phyloP scores from a whole-genome alignment of 2,113 vertebrate species.

The Aldabrachelys gigantea region DNA sequence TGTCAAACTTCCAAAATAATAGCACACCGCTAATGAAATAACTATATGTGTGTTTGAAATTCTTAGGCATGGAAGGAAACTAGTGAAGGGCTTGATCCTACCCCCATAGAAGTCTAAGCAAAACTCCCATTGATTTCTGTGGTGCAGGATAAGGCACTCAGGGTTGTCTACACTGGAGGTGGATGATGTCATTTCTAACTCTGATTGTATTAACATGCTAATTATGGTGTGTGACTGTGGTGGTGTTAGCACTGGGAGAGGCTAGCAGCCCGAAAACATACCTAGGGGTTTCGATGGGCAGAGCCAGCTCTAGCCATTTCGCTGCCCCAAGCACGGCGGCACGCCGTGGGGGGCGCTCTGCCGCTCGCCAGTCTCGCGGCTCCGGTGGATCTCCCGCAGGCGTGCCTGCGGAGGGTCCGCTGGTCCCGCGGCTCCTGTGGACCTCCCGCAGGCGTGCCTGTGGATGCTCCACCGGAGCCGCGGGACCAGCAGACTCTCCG shows the following conservation, averaged over 20 bases:
- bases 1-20: neutral
- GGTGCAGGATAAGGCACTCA: neutral
- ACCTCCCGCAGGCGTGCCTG: too few relatives aligned
- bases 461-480: too few relatives aligned
- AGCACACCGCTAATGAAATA: neutral
- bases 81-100: neutral
- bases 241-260: too few relatives aligned
- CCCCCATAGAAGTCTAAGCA: neutral
- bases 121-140: neutral
- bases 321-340: too few relatives aligned
- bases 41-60: neutral
- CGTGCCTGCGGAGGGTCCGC: too few relatives aligned
- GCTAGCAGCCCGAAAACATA: neutral
- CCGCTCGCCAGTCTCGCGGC: too few relatives aligned
- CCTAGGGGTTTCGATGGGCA: neutral
- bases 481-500: too few relatives aligned
- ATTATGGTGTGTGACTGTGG: too few relatives aligned
- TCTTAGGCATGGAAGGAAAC: neutral
- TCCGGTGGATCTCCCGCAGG: too few relatives aligned
- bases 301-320: too few relatives aligned
- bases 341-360: too few relatives aligned
- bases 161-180: neutral
- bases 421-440: too few relatives aligned
- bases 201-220: neutral
- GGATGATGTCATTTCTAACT: neutral